Conservation (phyloP, 2,113 vertebrate species). For the Nycticebus coucang region DNA sequence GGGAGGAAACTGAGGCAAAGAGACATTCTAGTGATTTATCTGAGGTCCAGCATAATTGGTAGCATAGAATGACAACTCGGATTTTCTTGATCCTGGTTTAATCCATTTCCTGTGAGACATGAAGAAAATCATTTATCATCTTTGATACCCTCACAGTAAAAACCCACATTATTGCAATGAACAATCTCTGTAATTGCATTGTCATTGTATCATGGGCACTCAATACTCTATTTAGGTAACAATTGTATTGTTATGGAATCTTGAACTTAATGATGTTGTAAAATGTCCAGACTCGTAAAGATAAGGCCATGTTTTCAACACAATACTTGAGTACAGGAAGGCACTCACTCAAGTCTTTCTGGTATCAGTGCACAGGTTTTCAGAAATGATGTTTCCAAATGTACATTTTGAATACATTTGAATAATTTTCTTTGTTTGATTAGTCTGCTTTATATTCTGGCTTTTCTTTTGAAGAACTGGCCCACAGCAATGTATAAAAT, state of each 20-base stretch:
- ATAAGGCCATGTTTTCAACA: background rate
- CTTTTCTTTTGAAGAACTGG: conserved; percentile 30
- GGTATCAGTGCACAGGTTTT: background rate
- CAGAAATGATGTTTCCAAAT: background rate
- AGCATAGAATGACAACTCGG: background rate
- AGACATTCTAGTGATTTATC: background rate
- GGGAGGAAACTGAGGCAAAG: background rate
- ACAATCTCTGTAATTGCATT: background rate
- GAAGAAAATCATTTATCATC: background rate
- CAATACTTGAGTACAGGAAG: fast-evolving
- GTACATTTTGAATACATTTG: background rate
- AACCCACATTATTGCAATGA: background rate
- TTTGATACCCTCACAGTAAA: background rate
- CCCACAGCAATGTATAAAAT: background rate
- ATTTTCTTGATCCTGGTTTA: background rate
- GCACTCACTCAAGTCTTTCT: background rate
- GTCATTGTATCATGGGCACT: background rate
- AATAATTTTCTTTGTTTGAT: conserved; percentile 44
- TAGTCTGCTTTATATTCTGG: conserved; percentile 34
- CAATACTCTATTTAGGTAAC: background rate
- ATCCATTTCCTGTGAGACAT: background rate
- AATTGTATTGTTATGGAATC: background rate
- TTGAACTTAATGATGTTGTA: background rate
- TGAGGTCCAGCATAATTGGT: background rate
- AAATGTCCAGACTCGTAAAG: background rate